phyloP scores from a whole-genome alignment of 2,113 vertebrate species.

The Hoplias malabaricus region DNA sequence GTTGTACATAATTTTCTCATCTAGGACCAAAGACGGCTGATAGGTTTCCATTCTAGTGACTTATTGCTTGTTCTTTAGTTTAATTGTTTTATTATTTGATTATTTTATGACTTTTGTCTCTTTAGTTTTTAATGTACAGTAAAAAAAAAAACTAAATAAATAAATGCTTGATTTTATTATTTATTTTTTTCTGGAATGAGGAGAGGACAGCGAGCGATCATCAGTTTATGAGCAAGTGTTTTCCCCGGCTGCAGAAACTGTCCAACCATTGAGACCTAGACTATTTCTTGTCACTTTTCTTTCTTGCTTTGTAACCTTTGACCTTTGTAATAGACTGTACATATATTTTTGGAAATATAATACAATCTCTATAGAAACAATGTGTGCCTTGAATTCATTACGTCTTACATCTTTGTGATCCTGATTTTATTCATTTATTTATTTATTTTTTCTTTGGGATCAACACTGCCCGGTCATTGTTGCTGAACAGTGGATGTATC shows the following conservation, averaged over 20 bases:
- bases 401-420: no score
- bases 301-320: slow-evolving; percentile 95
- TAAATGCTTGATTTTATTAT: slow-evolving; percentile 88
- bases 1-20: slow-evolving; percentile 97
- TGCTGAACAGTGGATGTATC: no score
- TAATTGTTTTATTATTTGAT: slow-evolving; percentile 67
- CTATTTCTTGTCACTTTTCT: slow-evolving; percentile 83
- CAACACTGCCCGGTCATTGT: no score
- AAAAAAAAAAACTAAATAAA: no score
- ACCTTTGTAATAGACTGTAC: slow-evolving; percentile 99
- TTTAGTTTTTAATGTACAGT: slow-evolving; percentile 90
- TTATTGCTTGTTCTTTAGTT: slow-evolving; percentile 59
- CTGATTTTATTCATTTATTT: neutral
- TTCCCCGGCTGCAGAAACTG: slow-evolving; percentile 81
- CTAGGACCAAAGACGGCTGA: slow-evolving; percentile 99
- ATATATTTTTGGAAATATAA: slow-evolving; percentile 99
- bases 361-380: slow-evolving; percentile 84
- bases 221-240: slow-evolving; percentile 82
- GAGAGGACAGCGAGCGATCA: slow-evolving; percentile 85
- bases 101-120: slow-evolving; percentile 65
- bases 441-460: no score
- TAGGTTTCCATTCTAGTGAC: slow-evolving; percentile 79
- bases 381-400: slow-evolving; percentile 14
- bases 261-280: slow-evolving; percentile 89
- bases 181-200: slow-evolving; percentile 95